These are phyloP conservation scores for Vannuccia rotundouncinata DNA, from an alignment of 2,888 invertebrate genomes.

Conservation along the genomic window DNA sequence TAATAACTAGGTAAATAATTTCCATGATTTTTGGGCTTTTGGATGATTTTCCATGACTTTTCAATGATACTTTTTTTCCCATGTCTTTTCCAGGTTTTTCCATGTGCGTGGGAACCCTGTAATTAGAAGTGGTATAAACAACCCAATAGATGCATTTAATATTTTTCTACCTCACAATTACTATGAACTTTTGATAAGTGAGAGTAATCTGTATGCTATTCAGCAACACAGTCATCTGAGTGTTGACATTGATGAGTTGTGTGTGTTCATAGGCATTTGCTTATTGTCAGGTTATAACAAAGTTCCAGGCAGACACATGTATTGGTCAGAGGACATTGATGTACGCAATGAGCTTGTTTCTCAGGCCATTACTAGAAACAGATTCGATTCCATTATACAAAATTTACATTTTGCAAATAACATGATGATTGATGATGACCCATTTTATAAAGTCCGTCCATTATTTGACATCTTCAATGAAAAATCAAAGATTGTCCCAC, in stretches of 20 bases:
- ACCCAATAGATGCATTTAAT: background rate
- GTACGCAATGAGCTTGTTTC: background rate
- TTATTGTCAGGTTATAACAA: conserved; percentile 22
- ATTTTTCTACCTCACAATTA: background rate
- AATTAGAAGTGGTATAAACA: background rate
- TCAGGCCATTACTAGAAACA: background rate
- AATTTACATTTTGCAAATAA: conserved; percentile 22
- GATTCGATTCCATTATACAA: background rate
- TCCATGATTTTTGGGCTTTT: too few species aligned
- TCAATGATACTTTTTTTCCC: too few species aligned
- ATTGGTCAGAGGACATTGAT: conserved; percentile 7
- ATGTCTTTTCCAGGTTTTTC: too few species aligned
- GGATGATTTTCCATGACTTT: too few species aligned
- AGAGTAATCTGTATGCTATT: conserved; percentile 4
- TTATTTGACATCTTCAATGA: conserved; percentile 22
- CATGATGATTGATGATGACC: conserved; percentile 21
- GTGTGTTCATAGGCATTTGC: conserved; percentile 2
- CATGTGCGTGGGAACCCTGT: too few species aligned
- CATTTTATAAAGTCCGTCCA: conserved; percentile 19
- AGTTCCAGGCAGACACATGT: conserved; percentile 15
- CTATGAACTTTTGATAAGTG: background rate
- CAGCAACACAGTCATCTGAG: background rate
- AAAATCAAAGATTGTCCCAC: background rate
- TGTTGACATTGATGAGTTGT: background rate
- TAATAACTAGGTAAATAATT: too few species aligned